phyloP scores from a whole-genome alignment of 2,797 vertebrate species.

The Cuculus canorus region DNA sequence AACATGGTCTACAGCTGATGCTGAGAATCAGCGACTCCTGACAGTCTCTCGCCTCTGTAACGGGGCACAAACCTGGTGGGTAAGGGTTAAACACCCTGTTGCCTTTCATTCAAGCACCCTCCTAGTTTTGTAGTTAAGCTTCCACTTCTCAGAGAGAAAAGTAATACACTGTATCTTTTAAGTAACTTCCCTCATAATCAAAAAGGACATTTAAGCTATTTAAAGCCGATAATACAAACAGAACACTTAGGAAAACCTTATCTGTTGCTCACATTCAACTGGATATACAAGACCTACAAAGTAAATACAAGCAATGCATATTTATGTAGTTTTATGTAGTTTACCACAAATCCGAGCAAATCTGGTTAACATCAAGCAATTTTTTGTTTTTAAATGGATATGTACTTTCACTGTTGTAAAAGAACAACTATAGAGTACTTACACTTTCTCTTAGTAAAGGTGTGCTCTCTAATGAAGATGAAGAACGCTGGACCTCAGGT shows the following conservation, averaged over 20 bases:
- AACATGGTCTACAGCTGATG: not conserved
- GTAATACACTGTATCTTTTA: not conserved
- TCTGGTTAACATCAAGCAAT: not conserved
- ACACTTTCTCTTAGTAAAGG: constrained; percentile 84
- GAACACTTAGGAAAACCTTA: not conserved
- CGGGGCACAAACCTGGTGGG: not conserved
- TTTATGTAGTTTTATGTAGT: not conserved
- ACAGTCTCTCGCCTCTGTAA: not conserved
- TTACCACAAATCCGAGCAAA: not conserved
- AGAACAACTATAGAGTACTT: constrained; percentile 64
- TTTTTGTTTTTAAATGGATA: not conserved
- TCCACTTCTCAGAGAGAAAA: not conserved
- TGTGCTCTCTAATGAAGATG: constrained; percentile 58
- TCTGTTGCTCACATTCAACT: not conserved
- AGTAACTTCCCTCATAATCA: not conserved
- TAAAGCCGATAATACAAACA: not conserved
- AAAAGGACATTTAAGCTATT: not conserved
- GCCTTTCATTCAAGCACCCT: not conserved
- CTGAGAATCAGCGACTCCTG: not conserved
- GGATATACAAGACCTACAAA: not conserved
- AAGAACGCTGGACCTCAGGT: constrained; percentile 78
- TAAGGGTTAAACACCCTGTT: not conserved
- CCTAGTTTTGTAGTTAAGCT: not conserved
- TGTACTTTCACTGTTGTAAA: not conserved
- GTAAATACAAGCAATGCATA: not conserved